Percentiles rank a stretch among this genome's conserved stretches.
These are phyloP conservation scores for Perithous albicinctus DNA, from an alignment of 2,888 invertebrate species.

Conservation along the genomic window DNA sequence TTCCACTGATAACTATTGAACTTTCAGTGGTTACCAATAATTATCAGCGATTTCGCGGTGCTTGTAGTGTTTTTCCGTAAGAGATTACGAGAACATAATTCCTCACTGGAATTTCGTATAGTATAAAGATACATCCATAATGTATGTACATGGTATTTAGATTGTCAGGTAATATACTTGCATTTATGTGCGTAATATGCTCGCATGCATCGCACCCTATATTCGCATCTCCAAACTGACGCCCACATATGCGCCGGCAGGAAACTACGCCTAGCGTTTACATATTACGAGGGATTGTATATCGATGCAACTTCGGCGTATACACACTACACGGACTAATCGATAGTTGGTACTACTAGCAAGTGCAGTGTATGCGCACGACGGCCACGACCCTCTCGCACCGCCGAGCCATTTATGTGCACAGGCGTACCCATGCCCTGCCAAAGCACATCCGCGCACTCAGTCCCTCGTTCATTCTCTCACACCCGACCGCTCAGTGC, in stretches of 20 bases:
- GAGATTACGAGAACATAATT: too few relatives aligned
- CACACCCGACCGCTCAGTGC: conserved; percentile 3
- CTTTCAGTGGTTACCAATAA: too few relatives aligned
- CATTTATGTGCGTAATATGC: conserved; percentile 18
- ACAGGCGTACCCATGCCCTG: conserved; percentile 36
- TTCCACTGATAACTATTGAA: too few relatives aligned
- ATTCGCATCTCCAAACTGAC: neutral
- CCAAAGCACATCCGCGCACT: conserved; percentile 41
- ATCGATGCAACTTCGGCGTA: conserved; percentile 4
- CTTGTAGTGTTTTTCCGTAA: too few relatives aligned
- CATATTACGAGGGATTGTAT: conserved; percentile 45
- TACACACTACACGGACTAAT: conserved; percentile 60
- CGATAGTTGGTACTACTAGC: conserved; percentile 57
- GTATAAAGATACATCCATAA: neutral
- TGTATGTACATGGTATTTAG: conserved; percentile 9
- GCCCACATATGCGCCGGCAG: conserved; percentile 25
- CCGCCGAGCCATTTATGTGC: conserved; percentile 67
- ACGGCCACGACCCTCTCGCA: conserved; percentile 53
- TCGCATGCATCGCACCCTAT: conserved; percentile 10
- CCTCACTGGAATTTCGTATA: neutral
- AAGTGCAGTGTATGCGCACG: conserved; percentile 15
- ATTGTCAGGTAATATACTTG: neutral
- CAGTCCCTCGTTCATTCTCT: neutral
- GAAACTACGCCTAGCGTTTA: conserved; percentile 48
- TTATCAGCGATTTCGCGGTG: too few relatives aligned